These are phyloP conservation scores for Festucalex cinctus DNA, from an alignment of 2,113 vertebrate species.

Conservation along the genomic window DNA sequence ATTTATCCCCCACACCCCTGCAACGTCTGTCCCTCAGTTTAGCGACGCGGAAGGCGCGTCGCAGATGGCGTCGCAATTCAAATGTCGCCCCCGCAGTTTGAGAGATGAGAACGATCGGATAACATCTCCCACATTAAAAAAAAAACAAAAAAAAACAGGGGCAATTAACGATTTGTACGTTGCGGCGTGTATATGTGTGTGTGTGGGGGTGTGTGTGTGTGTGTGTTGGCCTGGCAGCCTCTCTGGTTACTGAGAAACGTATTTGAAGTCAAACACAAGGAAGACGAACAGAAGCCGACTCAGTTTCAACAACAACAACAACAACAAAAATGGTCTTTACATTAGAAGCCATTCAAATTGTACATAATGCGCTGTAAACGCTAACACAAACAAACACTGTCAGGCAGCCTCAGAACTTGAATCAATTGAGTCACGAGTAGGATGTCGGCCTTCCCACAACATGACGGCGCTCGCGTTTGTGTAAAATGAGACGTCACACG, in stretches of 20 bases:
- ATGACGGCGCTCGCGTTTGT: background rate
- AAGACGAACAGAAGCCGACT: conserved; percentile 23
- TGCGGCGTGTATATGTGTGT: conserved; percentile 13
- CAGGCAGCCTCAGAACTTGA: background rate
- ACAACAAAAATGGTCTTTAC: conserved; percentile 17
- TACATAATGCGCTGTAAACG: background rate
- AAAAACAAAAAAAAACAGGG: no score
- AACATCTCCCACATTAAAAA: conserved; percentile 55
- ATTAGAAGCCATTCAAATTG: background rate
- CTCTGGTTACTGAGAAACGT: conserved; percentile 59
- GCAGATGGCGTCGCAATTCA: conserved; percentile 59
- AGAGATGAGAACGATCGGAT: conserved; percentile 36
- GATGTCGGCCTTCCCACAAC: background rate
- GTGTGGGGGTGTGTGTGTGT: conserved; percentile 22
- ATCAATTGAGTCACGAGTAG: background rate
- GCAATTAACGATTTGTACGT: conserved; percentile 41
- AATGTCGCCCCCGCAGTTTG: conserved; percentile 52
- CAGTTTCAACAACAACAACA: conserved; percentile 16
- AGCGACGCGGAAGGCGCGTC: conserved; percentile 24
- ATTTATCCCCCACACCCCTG: conserved; percentile 2
- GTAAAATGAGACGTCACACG: background rate
- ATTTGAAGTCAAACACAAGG: conserved; percentile 64
- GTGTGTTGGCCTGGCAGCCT: conserved; percentile 16
- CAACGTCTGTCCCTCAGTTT: background rate
- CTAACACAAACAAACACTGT: background rate